A percentile compares a stretch with the other conserved stretches of the same genome.
Conservation (phyloP, 2,888 invertebrate species). For the Apotomis turbidana region DNA sequence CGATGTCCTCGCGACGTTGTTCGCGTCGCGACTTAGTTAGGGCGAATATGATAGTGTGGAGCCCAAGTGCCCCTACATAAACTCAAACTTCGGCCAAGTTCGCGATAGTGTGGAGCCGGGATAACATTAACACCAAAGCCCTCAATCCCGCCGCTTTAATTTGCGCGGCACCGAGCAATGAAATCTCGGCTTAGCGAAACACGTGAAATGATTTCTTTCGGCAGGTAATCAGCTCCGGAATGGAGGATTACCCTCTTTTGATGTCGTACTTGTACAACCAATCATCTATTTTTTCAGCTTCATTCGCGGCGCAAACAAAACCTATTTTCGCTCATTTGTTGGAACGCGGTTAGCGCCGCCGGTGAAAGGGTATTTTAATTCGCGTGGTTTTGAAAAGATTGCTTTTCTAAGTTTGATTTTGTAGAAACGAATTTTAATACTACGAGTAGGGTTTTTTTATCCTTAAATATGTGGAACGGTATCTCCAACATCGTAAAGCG, state of each 20-base stretch:
- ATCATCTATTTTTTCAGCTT: conserved; percentile 62
- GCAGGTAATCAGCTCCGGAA: conserved; percentile 61
- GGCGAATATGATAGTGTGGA: too few species aligned
- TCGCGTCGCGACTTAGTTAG: too few species aligned
- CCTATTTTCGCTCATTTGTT: conserved; percentile 7
- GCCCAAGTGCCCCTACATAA: too few species aligned
- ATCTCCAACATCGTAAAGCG: too few species aligned
- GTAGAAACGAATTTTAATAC: too few species aligned
- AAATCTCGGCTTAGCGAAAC: conserved; percentile 17
- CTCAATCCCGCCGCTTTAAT: conserved; percentile 12
- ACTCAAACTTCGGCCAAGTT: too few species aligned
- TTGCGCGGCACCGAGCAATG: conserved; percentile 14
- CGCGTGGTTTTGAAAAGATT: neutral
- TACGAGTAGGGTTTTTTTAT: too few species aligned
- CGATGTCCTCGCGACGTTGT: too few species aligned
- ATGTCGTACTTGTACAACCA: conserved; percentile 64
- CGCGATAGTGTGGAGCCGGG: too few species aligned
- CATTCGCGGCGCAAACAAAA: conserved; percentile 41
- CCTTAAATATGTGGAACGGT: too few species aligned
- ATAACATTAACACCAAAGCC: conserved; percentile 11
- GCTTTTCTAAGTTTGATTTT: too few species aligned
- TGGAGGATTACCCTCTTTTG: conserved; percentile 62
- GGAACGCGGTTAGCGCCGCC: neutral
- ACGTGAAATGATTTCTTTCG: conserved; percentile 48
- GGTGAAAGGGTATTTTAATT: neutral